Base-by-base conservation (phyloP, 1,140 invertebrate species). In the Sinella curviseta region DNA sequence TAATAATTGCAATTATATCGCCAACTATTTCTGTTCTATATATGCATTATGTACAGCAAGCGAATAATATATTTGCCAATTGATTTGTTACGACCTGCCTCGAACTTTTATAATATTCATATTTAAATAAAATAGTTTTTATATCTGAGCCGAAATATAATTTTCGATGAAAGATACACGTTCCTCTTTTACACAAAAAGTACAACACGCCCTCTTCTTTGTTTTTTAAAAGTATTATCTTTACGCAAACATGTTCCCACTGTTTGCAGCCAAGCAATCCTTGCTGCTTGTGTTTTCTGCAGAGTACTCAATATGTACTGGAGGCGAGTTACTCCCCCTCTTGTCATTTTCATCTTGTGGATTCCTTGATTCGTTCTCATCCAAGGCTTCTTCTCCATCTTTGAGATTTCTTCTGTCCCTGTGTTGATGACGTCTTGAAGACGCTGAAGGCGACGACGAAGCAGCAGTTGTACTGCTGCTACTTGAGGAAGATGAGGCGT, bases 281-380 rank as follows among this genome's bases (percentile, higher is more conserved):
- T 78, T 78, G 34, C 74, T 78, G 36, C 77, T 81, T 36, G 28
- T 78, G 57, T 77, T 78, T 76, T 78, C 80, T 39, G 77, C 17
- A 8, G 73, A 17, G 73, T 81, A 81, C 20, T 76, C 55, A n/a
- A 81, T 34, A 12, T 81, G 70, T 12, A 73, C 74, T 4, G 55
- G 55, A 4, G 55, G 14, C 55, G 55, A 60, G n/a, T 60, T 60
- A n/a, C n/a, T n/a, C n/a, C n/a, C n/a, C n/a, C n/a, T n/a, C 55
- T 26, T 60, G 14, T 17, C 39, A 48, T 48, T 48, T 48, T 48
- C 4, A 48, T 48, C 26, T n/a, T n/a, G n/a, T n/a, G n/a, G n/a
- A n/a, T n/a, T n/a, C n/a, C n/a, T n/a, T 55, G 77, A 67, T 74
- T 39, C n/a, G 17, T 12, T 35, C n/a, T 14, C 16, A 14, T 77